Evolutionary conservation across 2,113 vertebrate species (phyloP).

Genomic region (Apistogramma diplotaenia): DNA sequence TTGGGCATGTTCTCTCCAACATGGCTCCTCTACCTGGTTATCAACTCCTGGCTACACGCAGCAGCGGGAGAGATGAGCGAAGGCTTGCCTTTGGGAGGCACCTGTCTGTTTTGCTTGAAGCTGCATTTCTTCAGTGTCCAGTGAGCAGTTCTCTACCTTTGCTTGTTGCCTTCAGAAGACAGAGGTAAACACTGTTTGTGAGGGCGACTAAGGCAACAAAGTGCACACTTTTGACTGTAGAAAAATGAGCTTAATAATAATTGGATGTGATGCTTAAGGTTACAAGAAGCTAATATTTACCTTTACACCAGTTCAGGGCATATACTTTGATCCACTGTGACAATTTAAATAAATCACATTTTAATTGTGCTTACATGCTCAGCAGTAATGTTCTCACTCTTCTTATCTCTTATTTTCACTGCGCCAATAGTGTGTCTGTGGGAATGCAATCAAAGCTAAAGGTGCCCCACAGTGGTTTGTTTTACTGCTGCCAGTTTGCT

Average conservation of each 20-base stretch:
- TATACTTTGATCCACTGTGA: neutral
- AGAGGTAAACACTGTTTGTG: neutral
- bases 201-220: neutral
- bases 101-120: constrained; percentile 28
- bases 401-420: neutral
- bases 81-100: constrained; percentile 36
- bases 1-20: constrained; percentile 23
- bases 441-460: neutral
- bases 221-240: neutral
- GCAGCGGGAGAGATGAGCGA: neutral
- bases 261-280: neutral
- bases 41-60: constrained; percentile 21
- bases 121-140: constrained; percentile 20
- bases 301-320: neutral
- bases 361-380: neutral
- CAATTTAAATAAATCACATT: neutral
- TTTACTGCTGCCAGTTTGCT: neutral
- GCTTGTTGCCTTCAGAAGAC: neutral
- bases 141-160: constrained; percentile 7
- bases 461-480: neutral
- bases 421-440: neutral
- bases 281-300: neutral
- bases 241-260: neutral
- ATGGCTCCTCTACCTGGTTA: constrained; percentile 33
- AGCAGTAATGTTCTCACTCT: neutral